Evolutionary conservation across 2,113 vertebrate genomes (phyloP), one percentile per base, ranked within the genome.

Genomic region (Probosciger aterrimus): DNA sequence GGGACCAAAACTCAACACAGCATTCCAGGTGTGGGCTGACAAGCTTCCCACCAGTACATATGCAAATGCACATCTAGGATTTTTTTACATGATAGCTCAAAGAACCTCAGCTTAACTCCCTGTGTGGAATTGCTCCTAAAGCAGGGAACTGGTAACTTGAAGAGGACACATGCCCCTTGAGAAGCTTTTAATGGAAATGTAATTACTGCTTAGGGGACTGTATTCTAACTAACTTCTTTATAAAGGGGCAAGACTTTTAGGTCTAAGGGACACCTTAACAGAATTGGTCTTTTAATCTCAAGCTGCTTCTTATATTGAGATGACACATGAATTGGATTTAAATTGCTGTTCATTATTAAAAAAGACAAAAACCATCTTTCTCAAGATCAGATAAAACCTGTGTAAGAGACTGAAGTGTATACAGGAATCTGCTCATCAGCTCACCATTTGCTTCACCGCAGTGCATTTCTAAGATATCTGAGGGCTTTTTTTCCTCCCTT

Each of bases 401-500:
- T 50, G 11, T 33, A 82, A 39, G 46, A 44, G 37, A 55, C 37
- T 47, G 11, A 76, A 73, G 27, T 73, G 9, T 24, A 65, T 69
- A 20, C 19, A 82, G 70, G 20, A 91, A 49, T 57, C 62, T 67
- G 19, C 15, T 82, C 6, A 46, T 70, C 55, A 52, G 31, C 19
- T 86, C 6, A 6, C 39, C 47, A 24, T 39, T 2, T 0, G 0
- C 9, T 90, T 39, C 11, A 33, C 24, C 5, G 23, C 52, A 57
- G 6, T 23, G 24, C 46, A 65, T 65, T 52, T 77, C 47, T 64
- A 53, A 28, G 49, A 75, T 59, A 31, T 37, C 60, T 10, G 52
- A 73, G 10, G 16, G 28, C 2, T 50, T 49, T 76, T 50, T 69
- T 62, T 18, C 11, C 4, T 17, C 8, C 12, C 8, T 10, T 17